Percentiles rank a stretch among this genome's conserved stretches.
These are phyloP conservation scores for Lasioglossum lativentre DNA, from an alignment of 2,888 invertebrate genomes.

Conservation along the genomic window DNA sequence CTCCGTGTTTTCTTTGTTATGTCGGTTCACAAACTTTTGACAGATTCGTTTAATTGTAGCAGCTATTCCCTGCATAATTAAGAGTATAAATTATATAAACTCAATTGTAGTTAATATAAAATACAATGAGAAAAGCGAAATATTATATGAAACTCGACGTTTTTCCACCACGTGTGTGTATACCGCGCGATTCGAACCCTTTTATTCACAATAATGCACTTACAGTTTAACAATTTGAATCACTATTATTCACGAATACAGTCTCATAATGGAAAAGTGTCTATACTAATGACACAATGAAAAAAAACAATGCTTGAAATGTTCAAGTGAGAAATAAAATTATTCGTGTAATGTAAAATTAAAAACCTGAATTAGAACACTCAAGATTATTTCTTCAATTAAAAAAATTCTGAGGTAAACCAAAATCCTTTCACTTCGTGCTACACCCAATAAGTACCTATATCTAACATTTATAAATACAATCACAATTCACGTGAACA, in stretches of 20 bases:
- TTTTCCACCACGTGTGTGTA: conserved; percentile 54
- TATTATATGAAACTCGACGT: conserved; percentile 4
- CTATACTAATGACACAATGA: neutral
- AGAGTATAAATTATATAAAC: neutral
- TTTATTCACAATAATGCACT: neutral
- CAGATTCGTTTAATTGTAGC: too few relatives aligned
- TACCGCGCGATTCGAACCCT: neutral
- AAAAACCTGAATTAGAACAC: too few relatives aligned
- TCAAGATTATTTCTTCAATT: neutral
- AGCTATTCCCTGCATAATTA: neutral
- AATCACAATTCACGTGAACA: neutral
- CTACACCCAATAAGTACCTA: too few relatives aligned
- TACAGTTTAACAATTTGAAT: neutral
- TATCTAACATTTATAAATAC: neutral
- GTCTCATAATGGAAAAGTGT: neutral
- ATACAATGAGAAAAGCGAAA: neutral
- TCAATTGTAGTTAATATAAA: neutral
- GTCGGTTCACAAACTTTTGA: too few relatives aligned
- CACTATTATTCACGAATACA: too few relatives aligned
- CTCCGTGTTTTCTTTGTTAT: too few relatives aligned
- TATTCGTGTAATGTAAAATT: too few relatives aligned
- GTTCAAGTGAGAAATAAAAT: too few relatives aligned
- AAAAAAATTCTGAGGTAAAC: neutral
- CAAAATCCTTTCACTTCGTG: neutral
- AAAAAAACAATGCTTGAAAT: neutral